Conservation (phyloP, 2,113 vertebrate genomes). For the Chaetura pelagica region DNA sequence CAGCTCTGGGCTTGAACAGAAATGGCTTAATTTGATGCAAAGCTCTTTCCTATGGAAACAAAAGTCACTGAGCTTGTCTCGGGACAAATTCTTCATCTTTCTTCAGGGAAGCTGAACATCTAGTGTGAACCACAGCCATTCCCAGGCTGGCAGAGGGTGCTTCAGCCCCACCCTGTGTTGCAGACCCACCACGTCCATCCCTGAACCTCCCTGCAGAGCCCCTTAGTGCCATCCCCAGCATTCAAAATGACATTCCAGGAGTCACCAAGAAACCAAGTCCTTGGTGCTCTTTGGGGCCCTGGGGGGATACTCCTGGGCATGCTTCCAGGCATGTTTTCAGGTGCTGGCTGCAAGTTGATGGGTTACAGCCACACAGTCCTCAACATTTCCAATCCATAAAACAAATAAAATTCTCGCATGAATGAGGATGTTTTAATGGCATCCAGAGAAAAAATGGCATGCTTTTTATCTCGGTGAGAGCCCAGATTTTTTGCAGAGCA, state of each 20-base stretch:
- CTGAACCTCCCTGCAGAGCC: neutral
- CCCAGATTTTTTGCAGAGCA: neutral
- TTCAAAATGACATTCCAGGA: neutral
- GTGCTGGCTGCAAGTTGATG: neutral
- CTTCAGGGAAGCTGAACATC: rapidly evolving
- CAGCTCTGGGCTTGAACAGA: neutral
- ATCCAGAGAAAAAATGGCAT: neutral
- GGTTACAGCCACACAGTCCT: neutral
- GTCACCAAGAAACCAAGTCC: neutral
- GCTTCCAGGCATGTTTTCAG: neutral
- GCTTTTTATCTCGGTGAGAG: neutral
- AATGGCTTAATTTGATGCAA: neutral
- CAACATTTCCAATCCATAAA: neutral
- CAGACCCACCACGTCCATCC: neutral
- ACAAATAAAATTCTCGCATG: neutral
- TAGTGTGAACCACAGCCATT: rapidly evolving
- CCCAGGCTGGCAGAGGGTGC: neutral
- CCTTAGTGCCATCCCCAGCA: rapidly evolving
- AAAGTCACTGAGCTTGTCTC: neutral
- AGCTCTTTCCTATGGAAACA: neutral
- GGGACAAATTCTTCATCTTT: neutral
- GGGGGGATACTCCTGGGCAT: rapidly evolving
- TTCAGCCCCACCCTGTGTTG: neutral
- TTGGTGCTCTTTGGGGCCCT: neutral
- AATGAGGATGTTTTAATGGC: neutral